Evolutionary conservation across 2,113 vertebrate species (phyloP).

Genomic region (Balaeniceps rex): DNA sequence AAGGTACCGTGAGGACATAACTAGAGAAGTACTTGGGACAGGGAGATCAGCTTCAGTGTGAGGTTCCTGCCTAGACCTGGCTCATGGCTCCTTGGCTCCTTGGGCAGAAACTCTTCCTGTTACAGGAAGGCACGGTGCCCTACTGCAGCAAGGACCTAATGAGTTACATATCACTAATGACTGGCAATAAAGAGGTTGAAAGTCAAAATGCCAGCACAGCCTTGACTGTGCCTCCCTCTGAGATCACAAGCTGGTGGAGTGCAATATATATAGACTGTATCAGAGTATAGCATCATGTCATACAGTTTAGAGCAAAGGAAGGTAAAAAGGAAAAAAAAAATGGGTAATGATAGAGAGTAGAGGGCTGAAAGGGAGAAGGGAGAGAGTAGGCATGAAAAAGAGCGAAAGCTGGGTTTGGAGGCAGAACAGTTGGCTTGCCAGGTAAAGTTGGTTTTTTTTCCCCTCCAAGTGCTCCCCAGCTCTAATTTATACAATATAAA

Average conservation of each 20-base stretch:
- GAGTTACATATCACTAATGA: not conserved
- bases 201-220: not conserved
- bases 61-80: not conserved
- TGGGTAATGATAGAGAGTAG: not conserved
- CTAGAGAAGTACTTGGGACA: not conserved
- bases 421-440: not conserved
- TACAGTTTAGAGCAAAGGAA: not conserved
- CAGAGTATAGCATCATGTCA: not conserved
- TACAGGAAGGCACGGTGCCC: not conserved
- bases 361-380: not conserved
- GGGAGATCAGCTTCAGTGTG: not conserved
- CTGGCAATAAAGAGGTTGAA: not conserved
- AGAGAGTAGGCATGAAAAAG: not conserved
- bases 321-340: not conserved
- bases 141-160: not conserved
- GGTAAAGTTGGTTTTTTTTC: not conserved
- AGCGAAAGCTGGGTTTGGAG: not conserved
- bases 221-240: not conserved
- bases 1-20: not conserved
- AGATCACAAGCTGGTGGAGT: not conserved
- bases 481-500: conserved; percentile 40
- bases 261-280: not conserved
- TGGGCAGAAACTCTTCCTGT: not conserved
- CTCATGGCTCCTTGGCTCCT: not conserved
- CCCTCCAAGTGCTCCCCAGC: not conserved